Conservation (phyloP, 1,140 invertebrate species). For the Scaptomyza graminum region DNA sequence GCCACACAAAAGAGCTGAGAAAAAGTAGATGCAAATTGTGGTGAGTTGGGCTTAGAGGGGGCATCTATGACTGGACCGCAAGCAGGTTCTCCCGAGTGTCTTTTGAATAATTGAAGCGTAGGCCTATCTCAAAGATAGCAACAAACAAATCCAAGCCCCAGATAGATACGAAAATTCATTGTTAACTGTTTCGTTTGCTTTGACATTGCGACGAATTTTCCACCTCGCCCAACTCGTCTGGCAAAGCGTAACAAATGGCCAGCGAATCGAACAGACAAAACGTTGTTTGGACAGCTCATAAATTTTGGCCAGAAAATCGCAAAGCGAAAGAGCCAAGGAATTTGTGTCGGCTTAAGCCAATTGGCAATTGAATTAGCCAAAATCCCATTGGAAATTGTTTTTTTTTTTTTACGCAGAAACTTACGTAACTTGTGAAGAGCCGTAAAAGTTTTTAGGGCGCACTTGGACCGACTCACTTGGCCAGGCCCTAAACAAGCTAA, state of each 20-base stretch:
- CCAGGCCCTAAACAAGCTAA: conserved; percentile 28
- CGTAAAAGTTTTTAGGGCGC: conserved; percentile 45
- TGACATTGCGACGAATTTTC: conserved; percentile 52
- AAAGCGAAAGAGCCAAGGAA: conserved; percentile 15
- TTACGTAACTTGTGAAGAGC: conserved; percentile 24
- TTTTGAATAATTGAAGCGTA: conserved; percentile 53
- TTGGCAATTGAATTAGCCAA: conserved; percentile 62
- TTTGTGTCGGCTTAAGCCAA: conserved; percentile 45
- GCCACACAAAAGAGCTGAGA: conserved; percentile 39
- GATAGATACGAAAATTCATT: conserved; percentile 17
- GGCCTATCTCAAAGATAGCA: conserved; percentile 26
- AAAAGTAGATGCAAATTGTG: conserved; percentile 22
- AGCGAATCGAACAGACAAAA: conserved; percentile 15
- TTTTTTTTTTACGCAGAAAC: background rate
- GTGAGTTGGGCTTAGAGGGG: background rate
- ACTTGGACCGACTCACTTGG: background rate
- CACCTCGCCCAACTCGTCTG: background rate
- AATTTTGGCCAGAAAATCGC: too few relatives aligned
- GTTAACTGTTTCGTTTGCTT: conserved; percentile 44
- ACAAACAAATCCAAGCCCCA: background rate
- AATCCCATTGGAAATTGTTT: conserved; percentile 42
- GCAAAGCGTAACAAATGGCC: conserved; percentile 56
- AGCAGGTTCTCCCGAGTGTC: conserved; percentile 5
- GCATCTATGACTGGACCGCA: background rate
- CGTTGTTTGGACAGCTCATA: conserved; percentile 54